Evolutionary conservation across 2,888 invertebrate genomes (phyloP).

Genomic region (Adineta ricciae): DNA sequence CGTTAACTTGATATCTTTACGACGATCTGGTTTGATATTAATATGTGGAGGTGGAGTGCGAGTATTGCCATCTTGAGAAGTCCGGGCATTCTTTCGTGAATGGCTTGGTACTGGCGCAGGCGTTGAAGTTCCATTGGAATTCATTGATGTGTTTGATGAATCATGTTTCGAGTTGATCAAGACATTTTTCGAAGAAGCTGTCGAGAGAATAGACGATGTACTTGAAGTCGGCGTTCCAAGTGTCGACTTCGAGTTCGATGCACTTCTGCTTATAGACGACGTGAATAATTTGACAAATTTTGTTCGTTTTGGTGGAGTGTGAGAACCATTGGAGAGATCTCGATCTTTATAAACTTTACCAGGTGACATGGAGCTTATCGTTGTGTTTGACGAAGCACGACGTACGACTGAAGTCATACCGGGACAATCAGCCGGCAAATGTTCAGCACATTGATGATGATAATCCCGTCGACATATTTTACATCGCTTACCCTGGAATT

Average conservation of each 20-base stretch:
- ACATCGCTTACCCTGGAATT: background rate
- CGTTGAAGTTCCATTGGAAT: background rate
- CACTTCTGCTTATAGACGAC: background rate
- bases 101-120: background rate
- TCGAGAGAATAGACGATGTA: background rate
- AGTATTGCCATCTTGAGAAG: background rate
- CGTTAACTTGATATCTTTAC: constrained; percentile 17
- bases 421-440: constrained; percentile 10
- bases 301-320: background rate
- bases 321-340: background rate
- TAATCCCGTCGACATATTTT: background rate
- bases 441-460: constrained; percentile 23
- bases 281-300: background rate
- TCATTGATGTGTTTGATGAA: background rate
- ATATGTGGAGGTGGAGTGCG: background rate
- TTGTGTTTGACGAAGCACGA: background rate
- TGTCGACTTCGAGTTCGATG: background rate
- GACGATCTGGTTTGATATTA: background rate
- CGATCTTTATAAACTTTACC: background rate
- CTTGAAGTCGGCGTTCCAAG: background rate
- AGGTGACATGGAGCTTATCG: background rate
- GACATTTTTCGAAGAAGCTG: background rate
- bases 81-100: background rate
- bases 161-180: background rate
- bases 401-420: background rate